Conservation (phyloP, 2,888 invertebrate species). For the Cheilosia grossa region DNA sequence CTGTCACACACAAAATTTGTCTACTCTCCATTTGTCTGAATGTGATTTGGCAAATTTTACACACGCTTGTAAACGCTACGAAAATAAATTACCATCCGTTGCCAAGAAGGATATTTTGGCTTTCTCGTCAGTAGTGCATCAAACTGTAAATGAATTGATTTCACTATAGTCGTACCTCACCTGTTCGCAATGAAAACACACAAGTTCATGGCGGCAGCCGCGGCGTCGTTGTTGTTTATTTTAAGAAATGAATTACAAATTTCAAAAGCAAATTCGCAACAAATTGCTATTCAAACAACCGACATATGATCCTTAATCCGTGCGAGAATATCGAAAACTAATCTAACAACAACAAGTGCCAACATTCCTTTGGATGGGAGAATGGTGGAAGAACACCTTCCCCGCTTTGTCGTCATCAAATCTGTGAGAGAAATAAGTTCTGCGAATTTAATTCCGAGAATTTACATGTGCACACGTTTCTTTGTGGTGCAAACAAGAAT, state of each 20-base stretch:
- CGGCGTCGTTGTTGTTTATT: constrained; percentile 29
- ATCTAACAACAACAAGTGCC: constrained; percentile 22
- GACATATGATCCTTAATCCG: constrained; percentile 56
- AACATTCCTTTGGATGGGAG: constrained; percentile 16
- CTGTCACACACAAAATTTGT: not conserved
- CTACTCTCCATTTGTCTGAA: constrained; percentile 5
- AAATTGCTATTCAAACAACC: constrained; percentile 45
- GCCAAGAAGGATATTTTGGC: constrained; percentile 27
- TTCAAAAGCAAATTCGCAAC: constrained; percentile 33
- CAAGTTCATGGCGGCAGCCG: constrained; percentile 52
- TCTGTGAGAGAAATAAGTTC: constrained; percentile 9
- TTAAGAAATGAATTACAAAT: constrained; percentile 42
- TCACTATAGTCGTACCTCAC: constrained; percentile 24
- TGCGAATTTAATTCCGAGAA: constrained; percentile 13
- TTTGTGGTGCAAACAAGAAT: not conserved
- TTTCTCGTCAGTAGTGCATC: constrained; percentile 10
- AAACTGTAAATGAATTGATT: not conserved
- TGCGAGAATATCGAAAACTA: constrained; percentile 35
- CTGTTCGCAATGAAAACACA: constrained; percentile 51
- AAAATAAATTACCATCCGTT: constrained; percentile 34
- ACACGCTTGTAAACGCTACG: constrained; percentile 13
- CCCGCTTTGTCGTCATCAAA: not conserved
- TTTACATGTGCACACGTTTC: constrained; percentile 16
- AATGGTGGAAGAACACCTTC: not conserved
- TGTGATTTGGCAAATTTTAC: constrained; percentile 11